These are phyloP conservation scores for Tetramorium parvispinum DNA, from an alignment of 1,140 invertebrate genomes.

Conservation along the genomic window DNA sequence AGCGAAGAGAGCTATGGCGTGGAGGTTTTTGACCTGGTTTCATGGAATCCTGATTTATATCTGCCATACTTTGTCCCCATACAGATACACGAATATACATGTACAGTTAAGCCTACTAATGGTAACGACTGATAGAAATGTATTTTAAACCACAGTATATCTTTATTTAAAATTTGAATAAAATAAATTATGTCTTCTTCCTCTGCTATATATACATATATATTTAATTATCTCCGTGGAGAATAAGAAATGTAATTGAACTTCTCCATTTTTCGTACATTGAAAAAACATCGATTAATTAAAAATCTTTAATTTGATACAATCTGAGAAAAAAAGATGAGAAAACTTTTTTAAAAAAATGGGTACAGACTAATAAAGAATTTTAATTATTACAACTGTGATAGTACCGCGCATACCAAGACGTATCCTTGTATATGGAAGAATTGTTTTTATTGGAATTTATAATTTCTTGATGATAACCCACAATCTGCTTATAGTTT, in stretches of 20 bases:
- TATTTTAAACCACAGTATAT: neutral
- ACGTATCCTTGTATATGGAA: too few relatives aligned
- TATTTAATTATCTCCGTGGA: too few relatives aligned
- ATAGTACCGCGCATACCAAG: too few relatives aligned
- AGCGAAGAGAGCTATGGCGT: neutral
- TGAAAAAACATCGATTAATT: too few relatives aligned
- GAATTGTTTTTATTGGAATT: neutral
- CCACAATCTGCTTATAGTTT: too few relatives aligned
- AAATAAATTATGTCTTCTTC: neutral
- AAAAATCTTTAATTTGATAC: neutral
- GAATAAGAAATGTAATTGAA: too few relatives aligned
- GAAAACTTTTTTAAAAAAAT: neutral
- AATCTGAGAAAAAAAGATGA: neutral
- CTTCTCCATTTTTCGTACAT: too few relatives aligned
- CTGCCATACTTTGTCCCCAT: neutral
- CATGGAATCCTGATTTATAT: slow-evolving; percentile 32
- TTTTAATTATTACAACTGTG: neutral
- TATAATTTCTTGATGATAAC: neutral
- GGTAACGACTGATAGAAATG: neutral
- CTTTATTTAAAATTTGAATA: neutral
- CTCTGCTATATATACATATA: too few relatives aligned
- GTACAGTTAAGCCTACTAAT: neutral
- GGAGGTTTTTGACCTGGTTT: slow-evolving; percentile 56
- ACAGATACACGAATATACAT: too few relatives aligned
- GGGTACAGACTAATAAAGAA: neutral